Evolutionary conservation across 2,888 invertebrate species (phyloP), one percentile per base, ranked within the genome.

Genomic region (Gymnosoma rotundatum): DNA sequence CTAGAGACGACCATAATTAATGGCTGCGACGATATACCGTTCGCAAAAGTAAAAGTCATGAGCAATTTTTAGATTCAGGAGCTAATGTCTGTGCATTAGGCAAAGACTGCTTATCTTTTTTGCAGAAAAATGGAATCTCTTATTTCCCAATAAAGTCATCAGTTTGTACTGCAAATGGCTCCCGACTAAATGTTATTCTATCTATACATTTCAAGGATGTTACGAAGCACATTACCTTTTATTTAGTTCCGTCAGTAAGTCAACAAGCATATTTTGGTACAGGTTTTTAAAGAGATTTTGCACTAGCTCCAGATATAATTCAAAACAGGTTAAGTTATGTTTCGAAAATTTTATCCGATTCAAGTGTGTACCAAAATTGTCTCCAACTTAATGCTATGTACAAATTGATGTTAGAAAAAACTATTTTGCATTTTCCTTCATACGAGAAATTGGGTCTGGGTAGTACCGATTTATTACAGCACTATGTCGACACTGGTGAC

Each of bases 201-300:
- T n/a, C 60, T 10, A 60, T 60, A 18, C 9, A 21, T 36, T 60
- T 60, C 36, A 60, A 36, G 16, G 60, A 36, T 32, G 60, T 60
- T 21, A 60, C 60, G 6, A 60, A 60, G n/a, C 32, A 69, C 9
- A 69, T 58, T 21, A 9, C 2, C 4, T 78, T 78, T 61, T 78
- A 78, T 42, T 16, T 78, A 42, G 78, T 78, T n/a, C 78, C 78
- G 14, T 52, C 61, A 16, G 54, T 14, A 18, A 63, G 7, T 38
- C 38, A 38, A 38, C 7, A 38, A 7, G 38, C 38, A 38, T 38
- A 38, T 10, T 38, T 38, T 10, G 38, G 38, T 9, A 38, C 10
- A 38, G 6, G 6, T 38, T 38, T 38, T 38, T 38, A 7, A 7
- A 7, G 38, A 1, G 38, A 38, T 38, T 38, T 38, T 38, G 38